Percentiles rank a stretch among this genome's conserved stretches.
Evolutionary conservation across 2,113 vertebrate species (phyloP).

Genomic region (Cyphomyrus discorhynchus): DNA sequence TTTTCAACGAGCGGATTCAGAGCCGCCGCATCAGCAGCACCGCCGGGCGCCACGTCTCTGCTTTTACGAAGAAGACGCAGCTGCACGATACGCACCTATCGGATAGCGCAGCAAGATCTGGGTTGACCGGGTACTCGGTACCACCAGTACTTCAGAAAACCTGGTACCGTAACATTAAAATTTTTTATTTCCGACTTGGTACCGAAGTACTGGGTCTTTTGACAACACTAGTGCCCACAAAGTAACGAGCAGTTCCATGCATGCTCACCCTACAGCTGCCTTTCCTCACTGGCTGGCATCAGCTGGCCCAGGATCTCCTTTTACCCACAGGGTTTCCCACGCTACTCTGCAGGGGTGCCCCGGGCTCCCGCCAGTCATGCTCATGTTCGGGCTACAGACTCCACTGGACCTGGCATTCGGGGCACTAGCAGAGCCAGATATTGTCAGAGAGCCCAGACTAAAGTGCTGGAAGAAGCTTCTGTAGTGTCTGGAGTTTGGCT

Average conservation of each 20-base stretch:
- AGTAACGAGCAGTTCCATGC: background rate
- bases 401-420: background rate
- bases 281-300: background rate
- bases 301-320: background rate
- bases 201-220: too few species aligned
- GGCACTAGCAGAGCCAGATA: background rate
- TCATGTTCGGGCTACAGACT: background rate
- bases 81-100: too few species aligned
- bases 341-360: background rate
- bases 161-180: too few species aligned
- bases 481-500: background rate
- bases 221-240: too few species aligned
- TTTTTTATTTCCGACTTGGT: too few species aligned
- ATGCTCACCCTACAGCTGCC: background rate
- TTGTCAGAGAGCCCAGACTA: background rate
- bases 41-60: too few species aligned
- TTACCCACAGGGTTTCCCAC: background rate
- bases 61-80: too few species aligned
- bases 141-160: too few species aligned
- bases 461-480: background rate
- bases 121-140: too few species aligned
- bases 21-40: too few species aligned
- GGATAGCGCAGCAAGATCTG: too few species aligned
- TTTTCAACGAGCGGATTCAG: too few species aligned
- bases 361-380: background rate